A percentile compares a stretch with the other conserved stretches of the same genome.
Conservation (phyloP, 92 coral and sea anemone genomes). For the Porites cylindrica region DNA sequence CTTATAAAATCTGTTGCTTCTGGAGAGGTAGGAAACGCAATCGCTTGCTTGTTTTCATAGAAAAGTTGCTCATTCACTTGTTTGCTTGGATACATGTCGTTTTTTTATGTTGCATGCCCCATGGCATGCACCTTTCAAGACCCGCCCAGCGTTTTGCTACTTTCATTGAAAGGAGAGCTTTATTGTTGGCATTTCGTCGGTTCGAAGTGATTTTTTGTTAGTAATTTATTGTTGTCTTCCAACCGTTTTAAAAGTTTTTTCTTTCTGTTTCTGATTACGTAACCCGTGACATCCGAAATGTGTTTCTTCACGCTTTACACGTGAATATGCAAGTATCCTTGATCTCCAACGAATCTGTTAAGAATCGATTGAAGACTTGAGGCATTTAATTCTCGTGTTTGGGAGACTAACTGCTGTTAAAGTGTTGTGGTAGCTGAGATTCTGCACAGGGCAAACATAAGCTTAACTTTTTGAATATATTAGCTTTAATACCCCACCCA, state of each 20-base stretch:
- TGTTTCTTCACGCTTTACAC: too few relatives aligned
- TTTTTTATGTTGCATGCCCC: neutral
- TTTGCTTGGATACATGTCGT: neutral
- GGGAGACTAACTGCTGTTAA: too few relatives aligned
- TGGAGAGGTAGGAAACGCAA: constrained; percentile 75
- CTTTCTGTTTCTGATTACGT: neutral
- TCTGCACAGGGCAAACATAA: too few relatives aligned
- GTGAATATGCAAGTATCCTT: too few relatives aligned
- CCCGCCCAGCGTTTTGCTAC: neutral
- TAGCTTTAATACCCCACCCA: too few relatives aligned
- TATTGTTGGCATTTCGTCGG: neutral
- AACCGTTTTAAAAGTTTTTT: neutral
- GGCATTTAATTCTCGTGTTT: too few relatives aligned
- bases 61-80: neutral
- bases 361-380: too few relatives aligned
- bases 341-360: too few relatives aligned
- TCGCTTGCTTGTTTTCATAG: neutral
- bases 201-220: neutral
- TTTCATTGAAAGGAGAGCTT: neutral
- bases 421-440: too few relatives aligned
- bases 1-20: constrained; percentile 84
- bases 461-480: too few relatives aligned
- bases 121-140: too few relatives aligned
- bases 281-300: neutral
- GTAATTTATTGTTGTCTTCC: too few relatives aligned